A percentile compares a stretch with the other conserved stretches of the same genome.
phyloP scores from a whole-genome alignment of 2,888 invertebrate genomes.

The Sarcophaga subvicina region DNA sequence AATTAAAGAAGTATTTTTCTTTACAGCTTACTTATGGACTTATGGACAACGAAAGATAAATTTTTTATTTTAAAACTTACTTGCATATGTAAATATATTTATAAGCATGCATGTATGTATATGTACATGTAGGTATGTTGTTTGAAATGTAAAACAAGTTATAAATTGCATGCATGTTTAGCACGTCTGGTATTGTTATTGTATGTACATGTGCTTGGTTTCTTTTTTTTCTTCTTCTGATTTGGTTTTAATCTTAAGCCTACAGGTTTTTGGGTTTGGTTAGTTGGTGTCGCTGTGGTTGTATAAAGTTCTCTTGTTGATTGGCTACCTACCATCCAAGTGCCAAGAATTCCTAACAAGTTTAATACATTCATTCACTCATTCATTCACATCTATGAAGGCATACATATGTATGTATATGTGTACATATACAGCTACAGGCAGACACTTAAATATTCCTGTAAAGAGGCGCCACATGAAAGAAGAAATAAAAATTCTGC shows the following conservation, averaged over 20 bases:
- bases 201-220: slow-evolving; percentile 7
- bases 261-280: slow-evolving; percentile 50
- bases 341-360: slow-evolving; percentile 63
- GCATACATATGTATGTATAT: background rate
- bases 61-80: slow-evolving; percentile 28
- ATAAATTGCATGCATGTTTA: slow-evolving; percentile 56
- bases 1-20: slow-evolving; percentile 27
- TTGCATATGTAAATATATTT: background rate
- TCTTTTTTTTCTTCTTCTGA: slow-evolving; percentile 3
- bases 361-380: slow-evolving; percentile 42
- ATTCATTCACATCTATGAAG: slow-evolving; percentile 32
- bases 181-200: slow-evolving; percentile 47
- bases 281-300: slow-evolving; percentile 25
- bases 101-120: background rate
- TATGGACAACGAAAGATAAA: background rate
- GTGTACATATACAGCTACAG: background rate
- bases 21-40: slow-evolving; percentile 23
- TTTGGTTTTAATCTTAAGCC: background rate
- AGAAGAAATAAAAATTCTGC: slow-evolving; percentile 55
- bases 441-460: slow-evolving; percentile 62
- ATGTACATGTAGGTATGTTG: background rate
- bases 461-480: slow-evolving; percentile 67
- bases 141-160: slow-evolving; percentile 59
- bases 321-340: slow-evolving; percentile 54
- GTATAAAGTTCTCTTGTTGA: slow-evolving; percentile 54